Evolutionary conservation across 53 echinoderm and acorn worm species (phyloP).

Genomic region (Antedon mediterranea): DNA sequence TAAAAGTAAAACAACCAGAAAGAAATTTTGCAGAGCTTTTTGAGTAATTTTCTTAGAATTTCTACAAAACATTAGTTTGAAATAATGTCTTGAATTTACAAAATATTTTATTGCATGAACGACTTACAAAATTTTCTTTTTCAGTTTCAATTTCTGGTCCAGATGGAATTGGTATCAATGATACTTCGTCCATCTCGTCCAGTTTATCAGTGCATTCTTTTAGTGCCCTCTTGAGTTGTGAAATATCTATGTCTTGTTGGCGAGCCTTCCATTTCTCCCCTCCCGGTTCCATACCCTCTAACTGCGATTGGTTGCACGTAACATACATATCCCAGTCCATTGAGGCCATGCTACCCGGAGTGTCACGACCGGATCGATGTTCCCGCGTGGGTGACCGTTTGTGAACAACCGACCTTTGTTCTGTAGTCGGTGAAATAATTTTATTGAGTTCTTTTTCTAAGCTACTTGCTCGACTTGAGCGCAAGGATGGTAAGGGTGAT

Average conservation of each 20-base stretch:
- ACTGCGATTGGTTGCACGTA: constrained; percentile 21
- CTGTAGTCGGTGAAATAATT: not conserved
- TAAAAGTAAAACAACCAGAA: too few relatives aligned
- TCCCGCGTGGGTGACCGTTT: constrained; percentile 12
- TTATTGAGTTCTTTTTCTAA: not conserved
- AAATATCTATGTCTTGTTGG: constrained; percentile 27
- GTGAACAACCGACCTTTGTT: not conserved
- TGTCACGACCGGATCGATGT: constrained; percentile 42
- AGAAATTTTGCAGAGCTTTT: too few relatives aligned
- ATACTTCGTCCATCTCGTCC: constrained; percentile 58
- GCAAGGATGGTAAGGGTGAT: not conserved
- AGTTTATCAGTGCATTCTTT: constrained; percentile 59
- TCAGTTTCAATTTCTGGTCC: constrained; percentile 74
- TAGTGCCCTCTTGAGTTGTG: constrained; percentile 47
- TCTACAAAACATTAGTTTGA: too few relatives aligned
- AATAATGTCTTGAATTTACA: too few relatives aligned
- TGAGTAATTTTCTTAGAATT: too few relatives aligned
- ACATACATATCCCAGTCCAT: constrained; percentile 88
- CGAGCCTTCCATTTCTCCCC: not conserved
- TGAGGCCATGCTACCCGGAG: constrained; percentile 52
- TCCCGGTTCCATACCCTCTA: constrained; percentile 23
- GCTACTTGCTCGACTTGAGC: not conserved
- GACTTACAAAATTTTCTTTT: constrained; percentile 80
- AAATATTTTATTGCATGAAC: not conserved
- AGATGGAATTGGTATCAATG: constrained; percentile 46